Conservation (phyloP, 2,888 invertebrate species). For the Ophion slaviceki region DNA sequence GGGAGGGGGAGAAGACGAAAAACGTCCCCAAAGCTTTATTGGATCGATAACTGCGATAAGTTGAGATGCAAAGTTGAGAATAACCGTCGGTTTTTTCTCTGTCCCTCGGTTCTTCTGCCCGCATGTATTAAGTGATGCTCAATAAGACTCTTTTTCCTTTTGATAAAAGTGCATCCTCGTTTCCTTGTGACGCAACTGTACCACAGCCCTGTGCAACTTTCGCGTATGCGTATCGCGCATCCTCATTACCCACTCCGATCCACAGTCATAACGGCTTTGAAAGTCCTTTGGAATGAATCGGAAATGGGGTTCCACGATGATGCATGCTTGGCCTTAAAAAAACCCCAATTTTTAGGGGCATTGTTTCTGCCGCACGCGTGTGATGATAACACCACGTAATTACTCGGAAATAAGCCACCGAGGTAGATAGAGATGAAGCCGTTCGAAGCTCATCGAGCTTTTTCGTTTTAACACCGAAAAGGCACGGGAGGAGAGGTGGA, state of each 20-base stretch:
- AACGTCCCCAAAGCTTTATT: slow-evolving; percentile 24
- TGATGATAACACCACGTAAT: slow-evolving; percentile 15
- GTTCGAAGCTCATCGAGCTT: slow-evolving; percentile 21
- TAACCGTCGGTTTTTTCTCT: not conserved
- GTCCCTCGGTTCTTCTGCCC: not conserved
- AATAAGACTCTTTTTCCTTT: no score
- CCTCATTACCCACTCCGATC: no score
- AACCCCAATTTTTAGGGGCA: not conserved
- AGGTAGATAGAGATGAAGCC: slow-evolving; percentile 24
- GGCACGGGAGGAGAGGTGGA: slow-evolving; percentile 1
- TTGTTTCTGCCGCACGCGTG: slow-evolving; percentile 6
- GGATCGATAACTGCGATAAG: slow-evolving; percentile 11
- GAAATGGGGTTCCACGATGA: not conserved
- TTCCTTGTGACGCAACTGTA: no score
- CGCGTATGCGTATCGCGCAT: no score
- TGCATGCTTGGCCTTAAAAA: not conserved
- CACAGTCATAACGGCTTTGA: not conserved
- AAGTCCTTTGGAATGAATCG: not conserved
- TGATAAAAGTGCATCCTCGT: not conserved
- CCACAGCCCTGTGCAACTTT: no score
- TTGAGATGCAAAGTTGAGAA: not conserved
- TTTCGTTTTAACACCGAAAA: slow-evolving; percentile 24
- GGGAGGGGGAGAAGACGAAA: slow-evolving; percentile 7
- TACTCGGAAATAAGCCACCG: slow-evolving; percentile 22
- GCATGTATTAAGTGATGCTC: no score